These are phyloP conservation scores for Bibio marci DNA, from an alignment of 2,888 invertebrate species.

Conservation along the genomic window DNA sequence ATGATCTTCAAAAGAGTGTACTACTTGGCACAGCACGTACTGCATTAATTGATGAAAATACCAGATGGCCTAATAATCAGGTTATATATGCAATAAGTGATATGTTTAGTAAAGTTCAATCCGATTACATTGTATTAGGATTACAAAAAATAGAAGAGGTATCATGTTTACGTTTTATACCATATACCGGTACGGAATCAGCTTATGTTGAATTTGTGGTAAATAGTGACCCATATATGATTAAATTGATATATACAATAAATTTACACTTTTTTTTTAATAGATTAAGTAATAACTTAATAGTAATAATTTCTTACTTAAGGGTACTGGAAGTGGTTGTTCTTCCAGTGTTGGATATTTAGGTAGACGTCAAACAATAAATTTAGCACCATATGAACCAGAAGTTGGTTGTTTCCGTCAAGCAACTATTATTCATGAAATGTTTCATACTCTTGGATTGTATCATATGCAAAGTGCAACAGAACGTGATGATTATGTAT, in stretches of 20 bases:
- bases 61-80: slow-evolving; percentile 44
- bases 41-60: slow-evolving; percentile 35
- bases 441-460: slow-evolving; percentile 62
- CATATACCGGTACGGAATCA: slow-evolving; percentile 30
- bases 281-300: no score
- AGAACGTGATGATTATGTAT: slow-evolving; percentile 52
- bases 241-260: no score
- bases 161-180: slow-evolving; percentile 54
- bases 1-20: slow-evolving; percentile 16
- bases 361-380: slow-evolving; percentile 25
- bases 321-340: slow-evolving; percentile 42
- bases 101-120: slow-evolving; percentile 34
- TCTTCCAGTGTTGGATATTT: slow-evolving; percentile 55
- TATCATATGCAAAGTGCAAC: slow-evolving; percentile 63
- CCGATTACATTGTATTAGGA: slow-evolving; percentile 42
- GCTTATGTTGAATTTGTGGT: slow-evolving; percentile 19
- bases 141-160: slow-evolving; percentile 52
- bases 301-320: no score
- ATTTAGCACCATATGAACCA: slow-evolving; percentile 16
- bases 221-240: no score
- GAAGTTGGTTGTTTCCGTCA: slow-evolving; percentile 22
- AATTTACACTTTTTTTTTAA: no score
- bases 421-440: slow-evolving; percentile 52
- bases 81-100: slow-evolving; percentile 48
- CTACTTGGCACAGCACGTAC: slow-evolving; percentile 29